These are phyloP conservation scores for Sinocyclocheilus anshuiensis DNA, from an alignment of 2,113 vertebrate genomes.

Conservation along the genomic window DNA sequence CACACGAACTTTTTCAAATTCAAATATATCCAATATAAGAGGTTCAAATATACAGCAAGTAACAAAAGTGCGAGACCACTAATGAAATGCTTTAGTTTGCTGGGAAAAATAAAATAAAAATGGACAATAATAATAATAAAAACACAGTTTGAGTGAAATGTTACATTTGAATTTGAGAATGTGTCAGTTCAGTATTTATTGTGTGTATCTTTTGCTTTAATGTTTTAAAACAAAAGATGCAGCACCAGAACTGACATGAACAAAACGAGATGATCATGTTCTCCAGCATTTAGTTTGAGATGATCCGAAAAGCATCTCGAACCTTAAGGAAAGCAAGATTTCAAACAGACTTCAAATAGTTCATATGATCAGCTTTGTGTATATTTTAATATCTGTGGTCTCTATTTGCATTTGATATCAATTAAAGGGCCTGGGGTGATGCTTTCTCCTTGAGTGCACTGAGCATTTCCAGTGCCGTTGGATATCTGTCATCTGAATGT, in stretches of 20 bases:
- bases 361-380: not conserved
- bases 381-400: no score
- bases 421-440: not conserved
- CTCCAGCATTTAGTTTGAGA: no score
- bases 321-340: no score
- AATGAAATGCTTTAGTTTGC: not conserved
- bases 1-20: not conserved
- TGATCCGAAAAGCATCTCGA: no score
- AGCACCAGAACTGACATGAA: no score
- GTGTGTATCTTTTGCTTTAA: not conserved
- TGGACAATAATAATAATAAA: no score
- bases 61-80: not conserved
- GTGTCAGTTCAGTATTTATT: not conserved
- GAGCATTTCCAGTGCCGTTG: not conserved
- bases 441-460: not conserved
- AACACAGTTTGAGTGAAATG: no score
- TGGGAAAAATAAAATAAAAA: not conserved
- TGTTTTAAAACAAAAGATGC: no score
- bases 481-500: not conserved
- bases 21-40: not conserved
- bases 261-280: no score
- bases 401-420: no score
- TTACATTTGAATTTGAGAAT: not conserved
- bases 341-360: no score
- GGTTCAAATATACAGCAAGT: not conserved